Evolutionary conservation across 2,888 invertebrate genomes (phyloP).

Genomic region (Harmothoe impar): DNA sequence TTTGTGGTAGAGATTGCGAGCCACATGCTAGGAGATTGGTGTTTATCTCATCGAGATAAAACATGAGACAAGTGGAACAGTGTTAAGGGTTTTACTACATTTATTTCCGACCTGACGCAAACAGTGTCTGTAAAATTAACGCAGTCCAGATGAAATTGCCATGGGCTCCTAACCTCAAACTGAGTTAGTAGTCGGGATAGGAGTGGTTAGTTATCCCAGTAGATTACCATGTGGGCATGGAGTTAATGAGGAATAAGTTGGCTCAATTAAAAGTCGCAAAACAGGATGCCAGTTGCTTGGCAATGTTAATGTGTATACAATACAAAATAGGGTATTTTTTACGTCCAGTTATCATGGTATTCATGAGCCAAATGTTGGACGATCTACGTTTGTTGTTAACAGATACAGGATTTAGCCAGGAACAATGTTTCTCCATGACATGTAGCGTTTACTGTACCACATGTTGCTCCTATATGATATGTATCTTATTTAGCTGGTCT

Average conservation of each 20-base stretch:
- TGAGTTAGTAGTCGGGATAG: constrained; percentile 20
- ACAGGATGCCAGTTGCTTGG: not conserved
- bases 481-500: no score
- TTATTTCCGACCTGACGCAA: no score
- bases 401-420: not conserved
- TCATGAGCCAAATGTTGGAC: no score
- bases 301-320: not conserved
- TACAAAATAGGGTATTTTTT: not conserved
- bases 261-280: constrained; percentile 10
- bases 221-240: not conserved
- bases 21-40: no score
- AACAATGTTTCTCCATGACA: no score
- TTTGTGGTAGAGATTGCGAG: no score
- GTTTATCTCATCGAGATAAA: no score
- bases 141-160: not conserved
- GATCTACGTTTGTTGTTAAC: not conserved
- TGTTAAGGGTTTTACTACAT: no score
- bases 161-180: not conserved
- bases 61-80: no score
- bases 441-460: no score
- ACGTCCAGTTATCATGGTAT: not conserved
- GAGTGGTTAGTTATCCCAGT: not conserved
- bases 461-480: no score
- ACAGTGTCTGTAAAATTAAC: no score
- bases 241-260: not conserved